These are phyloP conservation scores for Scrobipalpa costella DNA, from an alignment of 2,888 invertebrate genomes.

Conservation along the genomic window DNA sequence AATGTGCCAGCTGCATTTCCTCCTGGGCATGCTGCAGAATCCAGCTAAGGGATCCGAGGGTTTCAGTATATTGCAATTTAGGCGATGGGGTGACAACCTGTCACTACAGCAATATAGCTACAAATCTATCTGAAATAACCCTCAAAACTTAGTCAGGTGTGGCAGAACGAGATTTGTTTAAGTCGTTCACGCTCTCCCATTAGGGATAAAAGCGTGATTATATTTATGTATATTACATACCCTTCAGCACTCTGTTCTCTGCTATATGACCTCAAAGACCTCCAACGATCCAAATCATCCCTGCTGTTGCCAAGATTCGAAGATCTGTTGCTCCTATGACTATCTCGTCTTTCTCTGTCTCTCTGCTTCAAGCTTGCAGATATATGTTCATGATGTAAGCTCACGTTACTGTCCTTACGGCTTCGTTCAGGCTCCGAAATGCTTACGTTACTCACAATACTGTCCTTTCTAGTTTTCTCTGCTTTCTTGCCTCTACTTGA, in stretches of 20 bases:
- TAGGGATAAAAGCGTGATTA: too few relatives aligned
- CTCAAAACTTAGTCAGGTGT: too few relatives aligned
- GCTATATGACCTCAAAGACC: constrained; percentile 72
- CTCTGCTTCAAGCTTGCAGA: constrained; percentile 56
- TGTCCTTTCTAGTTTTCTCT: constrained; percentile 67
- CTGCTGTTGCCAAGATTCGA: constrained; percentile 74
- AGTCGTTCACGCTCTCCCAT: too few relatives aligned
- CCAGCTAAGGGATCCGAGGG: too few relatives aligned
- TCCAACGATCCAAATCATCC: constrained; percentile 74
- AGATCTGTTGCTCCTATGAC: constrained; percentile 71
- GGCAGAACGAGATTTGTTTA: too few relatives aligned
- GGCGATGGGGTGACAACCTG: too few relatives aligned
- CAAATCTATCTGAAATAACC: too few relatives aligned
- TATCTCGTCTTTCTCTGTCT: constrained; percentile 67
- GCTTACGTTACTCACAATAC: constrained; percentile 65
- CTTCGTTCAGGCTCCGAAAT: constrained; percentile 59
- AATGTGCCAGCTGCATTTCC: too few relatives aligned
- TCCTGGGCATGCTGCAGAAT: too few relatives aligned
- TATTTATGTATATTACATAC: too few relatives aligned
- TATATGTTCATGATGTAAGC: constrained; percentile 63
- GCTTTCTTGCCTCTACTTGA: constrained; percentile 70
- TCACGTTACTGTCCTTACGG: constrained; percentile 67
- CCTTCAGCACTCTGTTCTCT: constrained; percentile 77
- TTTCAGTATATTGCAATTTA: too few relatives aligned
- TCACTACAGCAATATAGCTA: too few relatives aligned